A percentile compares a stretch with the other conserved stretches of the same genome.
These are phyloP conservation scores for Actinernus sp. DNA, from an alignment of 92 coral and sea anemone genomes.

Conservation along the genomic window DNA sequence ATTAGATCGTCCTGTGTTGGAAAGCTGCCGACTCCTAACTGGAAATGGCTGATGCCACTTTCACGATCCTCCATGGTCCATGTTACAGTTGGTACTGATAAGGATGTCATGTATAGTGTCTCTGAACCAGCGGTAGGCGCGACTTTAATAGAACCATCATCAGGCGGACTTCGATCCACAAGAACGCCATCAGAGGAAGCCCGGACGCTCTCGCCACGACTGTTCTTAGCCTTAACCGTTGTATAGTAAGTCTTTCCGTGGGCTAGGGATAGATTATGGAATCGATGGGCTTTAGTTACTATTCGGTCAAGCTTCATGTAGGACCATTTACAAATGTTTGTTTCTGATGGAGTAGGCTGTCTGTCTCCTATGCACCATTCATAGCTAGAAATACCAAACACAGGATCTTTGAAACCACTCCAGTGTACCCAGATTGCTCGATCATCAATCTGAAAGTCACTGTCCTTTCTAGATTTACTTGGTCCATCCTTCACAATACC, in stretches of 20 bases:
- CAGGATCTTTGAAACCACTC: constrained; percentile 96
- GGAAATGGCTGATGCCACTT: constrained; percentile 83
- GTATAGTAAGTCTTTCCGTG: constrained; percentile 90
- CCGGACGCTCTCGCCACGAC: constrained; percentile 69
- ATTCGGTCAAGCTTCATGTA: constrained; percentile 52
- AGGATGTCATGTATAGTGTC: constrained; percentile 58
- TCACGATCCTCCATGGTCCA: constrained; percentile 92
- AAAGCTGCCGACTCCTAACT: constrained; percentile 72
- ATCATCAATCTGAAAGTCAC: constrained; percentile 96
- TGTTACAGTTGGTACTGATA: constrained; percentile 82
- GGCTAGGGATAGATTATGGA: constrained; percentile 76
- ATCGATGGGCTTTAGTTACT: constrained; percentile 73
- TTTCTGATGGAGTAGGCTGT: constrained; percentile 32
- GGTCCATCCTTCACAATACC: constrained; percentile 93
- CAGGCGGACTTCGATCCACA: constrained; percentile 90
- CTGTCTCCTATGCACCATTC: constrained; percentile 91
- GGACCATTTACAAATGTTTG: constrained; percentile 62
- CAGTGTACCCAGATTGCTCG: constrained; percentile 95
- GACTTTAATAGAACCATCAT: constrained; percentile 52
- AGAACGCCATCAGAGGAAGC: constrained; percentile 93
- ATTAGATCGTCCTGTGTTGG: constrained; percentile 80
- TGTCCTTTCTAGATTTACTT: constrained; percentile 39
- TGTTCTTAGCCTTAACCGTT: constrained; percentile 87
- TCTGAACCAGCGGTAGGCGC: constrained; percentile 77
- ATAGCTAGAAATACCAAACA: constrained; percentile 68